A percentile compares a stretch with the other conserved stretches of the same genome.
These are phyloP conservation scores for Sceliomorpha sp. DNA, from an alignment of 2,888 invertebrate genomes.

Conservation along the genomic window DNA sequence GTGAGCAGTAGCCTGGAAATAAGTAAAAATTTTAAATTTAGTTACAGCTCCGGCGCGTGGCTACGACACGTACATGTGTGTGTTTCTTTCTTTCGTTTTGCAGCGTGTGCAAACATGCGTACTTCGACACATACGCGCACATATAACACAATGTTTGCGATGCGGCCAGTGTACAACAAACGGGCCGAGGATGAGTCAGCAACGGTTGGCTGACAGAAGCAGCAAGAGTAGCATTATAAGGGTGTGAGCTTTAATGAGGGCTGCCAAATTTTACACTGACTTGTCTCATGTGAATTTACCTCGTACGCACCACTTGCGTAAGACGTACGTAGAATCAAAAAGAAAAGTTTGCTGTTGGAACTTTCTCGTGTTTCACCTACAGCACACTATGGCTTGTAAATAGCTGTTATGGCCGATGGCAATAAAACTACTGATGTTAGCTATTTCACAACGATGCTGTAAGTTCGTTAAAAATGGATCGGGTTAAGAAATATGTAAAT, in stretches of 20 bases:
- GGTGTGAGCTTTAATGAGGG: constrained; percentile 78
- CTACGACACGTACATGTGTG: constrained; percentile 59
- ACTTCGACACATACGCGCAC: constrained; percentile 31
- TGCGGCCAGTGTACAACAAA: constrained; percentile 56
- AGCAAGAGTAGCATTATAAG: constrained; percentile 53
- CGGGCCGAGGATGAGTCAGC: constrained; percentile 55
- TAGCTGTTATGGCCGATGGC: no score
- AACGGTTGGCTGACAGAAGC: constrained; percentile 37
- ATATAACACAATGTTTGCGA: constrained; percentile 57
- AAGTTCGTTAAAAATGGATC: no score
- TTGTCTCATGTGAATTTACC: constrained; percentile 63
- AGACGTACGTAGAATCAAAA: background rate
- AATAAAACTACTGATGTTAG: no score
- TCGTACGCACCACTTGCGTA: constrained; percentile 14
- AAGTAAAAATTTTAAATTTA: constrained; percentile 81
- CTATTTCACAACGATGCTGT: no score
- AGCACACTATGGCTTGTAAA: no score
- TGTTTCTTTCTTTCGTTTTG: constrained; percentile 42
- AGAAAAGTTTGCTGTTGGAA: no score
- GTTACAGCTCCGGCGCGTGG: constrained; percentile 77
- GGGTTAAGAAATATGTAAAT: no score
- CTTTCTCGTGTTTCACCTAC: no score
- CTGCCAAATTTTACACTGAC: constrained; percentile 79
- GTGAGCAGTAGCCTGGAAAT: constrained; percentile 80
- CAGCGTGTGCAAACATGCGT: constrained; percentile 35